Base-by-base conservation (phyloP, 1,140 invertebrate species). In the Macrobrachium nipponense region DNA sequence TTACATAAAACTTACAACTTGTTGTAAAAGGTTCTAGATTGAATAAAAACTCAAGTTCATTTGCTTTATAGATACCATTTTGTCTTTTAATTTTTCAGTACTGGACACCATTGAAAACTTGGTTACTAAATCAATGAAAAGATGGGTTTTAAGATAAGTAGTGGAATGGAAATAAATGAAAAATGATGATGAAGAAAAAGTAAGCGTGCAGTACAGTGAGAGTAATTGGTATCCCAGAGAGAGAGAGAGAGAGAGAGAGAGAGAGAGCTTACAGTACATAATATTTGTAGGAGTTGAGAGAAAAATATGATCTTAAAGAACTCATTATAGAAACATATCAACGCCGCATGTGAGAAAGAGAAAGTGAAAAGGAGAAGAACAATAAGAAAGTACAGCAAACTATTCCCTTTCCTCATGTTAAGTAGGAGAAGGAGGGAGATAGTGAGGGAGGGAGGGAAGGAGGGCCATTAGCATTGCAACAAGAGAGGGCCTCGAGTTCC, bases 221-320 rank as follows among this genome's bases (percentile, higher is more conserved):
- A 36, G 2, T 36, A 73, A 51, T 44, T 36, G 58, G 72, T 44
- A 51, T 44, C 36, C n/a, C 17, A 73, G 72, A 73, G 72, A 73
- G 72, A 73, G 72, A 73, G 72, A 43, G 27, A 43, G 72, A 73
- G 72, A 73, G 20, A 27, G 27, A 73, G 72, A 73, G 20, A 43
- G 27, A 27, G 72, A 27, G 27, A 27, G 20, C 36, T 73, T 44
- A 73, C 36, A n/a, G 36, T 17, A 73, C n/a, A 73, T 73, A 5
- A 27, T 43, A 36, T 2, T 36, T 4, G 4, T 36, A 36, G 27
- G 27, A 36, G 27, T 36, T 36, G 27, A 36, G 4, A 36, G 27
- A 36, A 36, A 36, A 36, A 36, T 36, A 4, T 36, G 27, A 36
- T 2, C 27, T 2, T 36, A 4, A 36, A 7, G 51, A 51, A 51